Percentiles rank a stretch among this genome's conserved stretches.
Conservation (phyloP, 2,797 vertebrate species). For the Mormyrops boulengeri region DNA sequence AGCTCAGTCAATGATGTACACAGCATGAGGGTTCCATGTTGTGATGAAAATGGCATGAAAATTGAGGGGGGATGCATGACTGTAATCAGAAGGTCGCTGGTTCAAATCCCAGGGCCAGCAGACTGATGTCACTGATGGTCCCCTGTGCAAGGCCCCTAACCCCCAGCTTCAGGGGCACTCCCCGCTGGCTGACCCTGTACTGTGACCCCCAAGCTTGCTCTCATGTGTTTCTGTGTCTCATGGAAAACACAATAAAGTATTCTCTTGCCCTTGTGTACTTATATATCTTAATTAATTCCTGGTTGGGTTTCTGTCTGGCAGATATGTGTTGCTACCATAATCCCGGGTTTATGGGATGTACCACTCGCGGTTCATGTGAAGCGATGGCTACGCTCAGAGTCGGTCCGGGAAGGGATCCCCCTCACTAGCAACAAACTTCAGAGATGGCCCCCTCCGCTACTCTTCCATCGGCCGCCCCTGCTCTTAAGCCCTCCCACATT, state of each 20-base stretch:
- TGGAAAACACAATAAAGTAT: not conserved
- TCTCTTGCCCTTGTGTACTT: not conserved
- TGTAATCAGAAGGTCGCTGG: not conserved
- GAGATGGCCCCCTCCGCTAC: not conserved
- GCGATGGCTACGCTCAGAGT: not conserved
- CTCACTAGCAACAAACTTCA: not conserved
- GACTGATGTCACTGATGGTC: not conserved
- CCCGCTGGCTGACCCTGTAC: not conserved
- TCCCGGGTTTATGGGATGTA: not conserved
- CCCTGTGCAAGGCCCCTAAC: not conserved
- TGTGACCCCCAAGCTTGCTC: not conserved
- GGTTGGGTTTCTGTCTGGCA: not conserved
- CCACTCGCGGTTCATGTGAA: not conserved
- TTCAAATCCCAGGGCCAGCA: not conserved
- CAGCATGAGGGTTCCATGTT: not conserved
- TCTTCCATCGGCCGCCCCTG: not conserved
- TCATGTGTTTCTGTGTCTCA: not conserved
- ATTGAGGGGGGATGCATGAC: not conserved
- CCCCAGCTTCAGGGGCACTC: not conserved
- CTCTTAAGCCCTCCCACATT: not conserved
- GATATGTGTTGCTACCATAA: not conserved
- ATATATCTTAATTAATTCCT: not conserved
- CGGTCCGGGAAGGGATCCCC: not conserved
- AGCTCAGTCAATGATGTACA: not conserved
- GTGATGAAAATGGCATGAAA: not conserved